Evolutionary conservation across 2,797 vertebrate species (phyloP), one percentile per base, ranked within the genome.

Genomic region (Capromys pilorides): DNA sequence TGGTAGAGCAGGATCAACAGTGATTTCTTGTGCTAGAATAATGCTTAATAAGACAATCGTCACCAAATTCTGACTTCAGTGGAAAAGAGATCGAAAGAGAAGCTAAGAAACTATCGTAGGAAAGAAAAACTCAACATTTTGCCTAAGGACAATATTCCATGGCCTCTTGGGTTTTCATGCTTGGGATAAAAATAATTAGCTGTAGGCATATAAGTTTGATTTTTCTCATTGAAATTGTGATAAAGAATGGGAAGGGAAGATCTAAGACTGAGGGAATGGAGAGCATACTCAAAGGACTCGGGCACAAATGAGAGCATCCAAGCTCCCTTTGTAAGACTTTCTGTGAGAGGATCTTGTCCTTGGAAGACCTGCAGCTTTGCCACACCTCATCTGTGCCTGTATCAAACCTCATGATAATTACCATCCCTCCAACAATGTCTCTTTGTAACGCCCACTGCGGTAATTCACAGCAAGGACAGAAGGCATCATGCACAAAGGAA

Each of bases 381-480:
- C 41, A 4, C 1, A 16, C 51, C 62, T 90, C 64, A 62, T 33
- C 82, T 94, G 77, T 33, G 57, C 22, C 79, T 95, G 7, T 96
- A 59, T 86, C 83, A 90, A 96, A 88, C 73, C 49, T 96, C 67
- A 59, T 86, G 64, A 91, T 88, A 93, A 95, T 93, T 93, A 84
- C 36, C 64, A 45, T 85, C 57, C n/a, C 12, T 95, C n/a, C 62
- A 86, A 93, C 39, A 49, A 39, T 86, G 88, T 69, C 79, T 87
- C 92, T 83, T 93, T 61, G 22, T 80, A 88, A 45, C 86, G 41
- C 77, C 82, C 59, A 75, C 22, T 75, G 41, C 11, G 80, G n/a
- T 92, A 67, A 90, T 84, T 7, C 73, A 92, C 59, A 62, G 59
- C 41, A 41, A 24, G 59, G 62, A 91, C 33, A 90, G 41, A 87